A percentile compares a stretch with the other conserved stretches of the same genome.
Conservation (phyloP, 1,140 invertebrate species). For the Heliothis virescens region DNA sequence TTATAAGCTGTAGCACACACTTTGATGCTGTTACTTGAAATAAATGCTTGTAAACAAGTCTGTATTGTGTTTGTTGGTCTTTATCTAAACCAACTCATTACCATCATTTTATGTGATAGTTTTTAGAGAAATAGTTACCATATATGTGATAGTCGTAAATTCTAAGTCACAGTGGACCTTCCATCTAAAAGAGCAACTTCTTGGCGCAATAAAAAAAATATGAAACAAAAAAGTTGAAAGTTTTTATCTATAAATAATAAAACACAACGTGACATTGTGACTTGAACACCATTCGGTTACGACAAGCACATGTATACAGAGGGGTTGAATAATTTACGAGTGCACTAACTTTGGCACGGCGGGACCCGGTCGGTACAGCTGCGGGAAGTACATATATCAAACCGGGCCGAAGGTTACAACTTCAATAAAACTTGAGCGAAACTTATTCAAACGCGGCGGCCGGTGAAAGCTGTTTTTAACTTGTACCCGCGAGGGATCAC, state of each 20-base stretch:
- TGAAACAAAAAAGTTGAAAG: background rate
- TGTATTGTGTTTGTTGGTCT: background rate
- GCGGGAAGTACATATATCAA: conserved; percentile 82
- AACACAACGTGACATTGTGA: conserved; percentile 47
- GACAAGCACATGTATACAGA: conserved; percentile 71
- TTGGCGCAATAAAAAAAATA: background rate
- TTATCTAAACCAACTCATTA: background rate
- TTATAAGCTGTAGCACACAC: conserved; percentile 33
- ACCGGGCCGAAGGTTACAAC: conserved; percentile 81
- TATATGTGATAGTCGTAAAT: too few species aligned
- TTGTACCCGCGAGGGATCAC: conserved; percentile 77
- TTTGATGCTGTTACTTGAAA: conserved; percentile 28
- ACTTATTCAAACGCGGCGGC: conserved; percentile 85
- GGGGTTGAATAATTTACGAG: conserved; percentile 85
- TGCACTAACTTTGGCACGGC: conserved; percentile 78
- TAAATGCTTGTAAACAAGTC: conserved; percentile 24
- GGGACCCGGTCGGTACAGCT: conserved; percentile 70
- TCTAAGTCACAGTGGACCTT: too few species aligned
- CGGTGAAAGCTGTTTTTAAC: conserved; percentile 86
- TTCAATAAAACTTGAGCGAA: conserved; percentile 84
- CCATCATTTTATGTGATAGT: background rate
- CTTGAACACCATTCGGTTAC: conserved; percentile 67
- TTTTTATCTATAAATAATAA: conserved; percentile 31
- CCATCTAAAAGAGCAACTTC: too few species aligned
- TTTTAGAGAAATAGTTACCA: background rate